Base-by-base conservation (phyloP, 2,113 vertebrate genomes). In the Gopherus evgoodei region DNA sequence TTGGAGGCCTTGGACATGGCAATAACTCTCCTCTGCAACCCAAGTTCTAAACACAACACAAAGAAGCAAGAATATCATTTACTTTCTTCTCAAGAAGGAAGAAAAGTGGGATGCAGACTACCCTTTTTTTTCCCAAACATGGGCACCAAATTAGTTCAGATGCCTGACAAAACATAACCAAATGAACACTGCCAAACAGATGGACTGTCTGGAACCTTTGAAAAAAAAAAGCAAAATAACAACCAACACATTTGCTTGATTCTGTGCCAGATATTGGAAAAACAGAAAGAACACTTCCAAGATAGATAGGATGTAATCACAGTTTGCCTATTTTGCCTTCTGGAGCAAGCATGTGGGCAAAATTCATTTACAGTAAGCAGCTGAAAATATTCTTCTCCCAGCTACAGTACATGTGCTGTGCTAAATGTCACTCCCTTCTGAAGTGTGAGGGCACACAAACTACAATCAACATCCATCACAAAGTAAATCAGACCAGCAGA, bases 281-380 rank as follows among this genome's bases (percentile, higher is more conserved):
- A 94, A 59, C 65, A 90, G 72, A 84, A 85, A 91, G 62, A 86
- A 85, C 50, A n/a, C 11, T 95, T 50, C 50, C 90, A 84, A 92
- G 7, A 47, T 25, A 19, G 38, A 62, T 59, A 91, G 82, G 44
- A 44, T 44, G 44, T 44, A 44, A 44, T 44, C 6, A 44, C 44
- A 44, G 44, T 44, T 44, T 44, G 44, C 44, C 84, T 93, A 1
- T 75, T 87, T 95, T 76, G 65, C 90, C 83, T 81, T 92, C 76
- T 65, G 84, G 90, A 91, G 90, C 0, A 0, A 91, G 75, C 54
- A 57, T 62, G 6, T 65, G 54, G 29, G 31, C 84, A 91, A 83
- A 89, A 84, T 8, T 53, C 25, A 1, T 59, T 79, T 52, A 52
- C 27, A 80, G n/a, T 0, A 3, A 90, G 50, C 57, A 88, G 2